Conservation (phyloP, 2,797 vertebrate species). For the Pseudomugil tenellus region DNA sequence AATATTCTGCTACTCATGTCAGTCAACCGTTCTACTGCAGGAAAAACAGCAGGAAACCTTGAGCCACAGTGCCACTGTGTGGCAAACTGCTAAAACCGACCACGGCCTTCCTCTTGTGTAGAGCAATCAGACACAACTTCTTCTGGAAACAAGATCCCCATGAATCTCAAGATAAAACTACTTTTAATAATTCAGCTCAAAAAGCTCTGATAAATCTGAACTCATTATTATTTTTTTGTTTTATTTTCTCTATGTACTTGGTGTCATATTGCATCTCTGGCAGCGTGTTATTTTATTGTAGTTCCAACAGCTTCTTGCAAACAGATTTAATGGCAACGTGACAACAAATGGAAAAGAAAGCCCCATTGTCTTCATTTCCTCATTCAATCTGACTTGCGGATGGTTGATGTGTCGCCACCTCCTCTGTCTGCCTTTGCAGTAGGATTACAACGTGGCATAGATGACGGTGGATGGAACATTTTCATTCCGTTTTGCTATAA, state of each 20-base stretch:
- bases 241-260: not conserved
- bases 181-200: not conserved
- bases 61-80: constrained; percentile 69
- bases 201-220: not conserved
- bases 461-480: not conserved
- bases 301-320: constrained; percentile 6
- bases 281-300: constrained; percentile 3
- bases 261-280: not conserved
- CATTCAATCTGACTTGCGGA: not conserved
- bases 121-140: not conserved
- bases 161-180: not conserved
- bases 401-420: not conserved
- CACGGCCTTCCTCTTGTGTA: not conserved
- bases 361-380: constrained; percentile 17
- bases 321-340: not conserved
- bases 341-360: not conserved
- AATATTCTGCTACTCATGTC: not conserved
- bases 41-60: constrained; percentile 22
- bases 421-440: not conserved
- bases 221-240: not conserved
- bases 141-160: too few relatives aligned
- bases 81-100: constrained; percentile 19
- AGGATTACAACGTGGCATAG: not conserved
- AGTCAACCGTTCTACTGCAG: constrained; percentile 4
- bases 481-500: not conserved